A percentile compares a stretch with the other conserved stretches of the same genome.
These are phyloP conservation scores for Thryonomys swinderianus DNA, from an alignment of 2,113 vertebrate species.

Conservation along the genomic window DNA sequence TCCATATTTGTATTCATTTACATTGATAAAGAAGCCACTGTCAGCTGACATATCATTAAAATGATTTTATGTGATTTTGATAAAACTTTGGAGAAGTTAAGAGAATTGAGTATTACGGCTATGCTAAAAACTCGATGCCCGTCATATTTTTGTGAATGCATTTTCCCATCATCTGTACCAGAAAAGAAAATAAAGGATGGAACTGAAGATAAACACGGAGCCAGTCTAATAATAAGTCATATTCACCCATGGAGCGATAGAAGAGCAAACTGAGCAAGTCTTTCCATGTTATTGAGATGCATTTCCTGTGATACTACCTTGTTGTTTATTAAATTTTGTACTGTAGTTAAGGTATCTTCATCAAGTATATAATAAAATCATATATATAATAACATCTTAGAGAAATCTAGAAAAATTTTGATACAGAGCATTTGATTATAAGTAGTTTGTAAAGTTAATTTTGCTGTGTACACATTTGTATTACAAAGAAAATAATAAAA, in stretches of 20 bases:
- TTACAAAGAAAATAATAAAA: background rate
- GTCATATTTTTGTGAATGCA: background rate
- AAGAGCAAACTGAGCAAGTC: background rate
- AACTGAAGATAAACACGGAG: background rate
- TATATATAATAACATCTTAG: background rate
- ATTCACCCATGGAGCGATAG: background rate
- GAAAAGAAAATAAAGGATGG: background rate
- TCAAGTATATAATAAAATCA: background rate
- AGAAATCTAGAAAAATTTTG: background rate
- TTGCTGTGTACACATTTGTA: background rate
- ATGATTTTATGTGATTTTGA: constrained; percentile 37
- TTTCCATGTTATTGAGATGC: background rate
- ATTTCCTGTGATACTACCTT: background rate
- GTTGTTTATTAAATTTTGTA: constrained; percentile 1
- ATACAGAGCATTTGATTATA: background rate
- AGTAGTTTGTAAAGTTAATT: background rate
- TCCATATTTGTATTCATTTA: background rate
- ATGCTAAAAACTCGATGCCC: background rate
- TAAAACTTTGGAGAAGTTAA: background rate
- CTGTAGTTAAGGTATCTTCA: constrained; percentile 2
- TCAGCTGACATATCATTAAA: constrained; percentile 8
- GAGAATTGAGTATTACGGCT: background rate
- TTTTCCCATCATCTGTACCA: background rate
- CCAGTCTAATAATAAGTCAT: background rate
- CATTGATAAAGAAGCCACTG: background rate